Evolutionary conservation across 2,888 invertebrate genomes (phyloP).

Genomic region (Cremastinae sp.): DNA sequence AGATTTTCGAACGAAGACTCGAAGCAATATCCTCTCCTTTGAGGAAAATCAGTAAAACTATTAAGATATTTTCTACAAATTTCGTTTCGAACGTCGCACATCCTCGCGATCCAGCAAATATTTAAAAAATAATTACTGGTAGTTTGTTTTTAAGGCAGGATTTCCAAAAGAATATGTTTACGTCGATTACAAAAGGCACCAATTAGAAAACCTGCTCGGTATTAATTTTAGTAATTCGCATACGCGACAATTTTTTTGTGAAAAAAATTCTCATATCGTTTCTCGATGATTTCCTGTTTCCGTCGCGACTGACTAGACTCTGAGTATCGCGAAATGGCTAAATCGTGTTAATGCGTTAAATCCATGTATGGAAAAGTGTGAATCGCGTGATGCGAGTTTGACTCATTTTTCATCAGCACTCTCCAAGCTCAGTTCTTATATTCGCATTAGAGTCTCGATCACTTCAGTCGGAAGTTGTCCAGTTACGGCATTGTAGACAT

Average conservation of each 20-base stretch:
- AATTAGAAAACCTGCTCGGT: conserved; percentile 44
- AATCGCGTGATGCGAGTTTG: too few species aligned
- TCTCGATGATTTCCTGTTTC: neutral
- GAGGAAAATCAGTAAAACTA: too few species aligned
- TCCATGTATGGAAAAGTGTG: neutral
- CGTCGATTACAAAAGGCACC: conserved; percentile 51
- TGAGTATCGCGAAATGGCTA: conserved; percentile 28
- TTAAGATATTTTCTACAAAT: too few species aligned
- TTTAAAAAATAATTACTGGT: too few species aligned
- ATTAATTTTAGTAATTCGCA: conserved; percentile 12
- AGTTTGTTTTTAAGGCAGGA: neutral
- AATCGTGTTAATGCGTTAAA: conserved; percentile 10
- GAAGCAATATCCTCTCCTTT: too few species aligned
- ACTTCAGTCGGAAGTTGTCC: conserved; percentile 78
- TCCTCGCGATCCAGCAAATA: too few species aligned
- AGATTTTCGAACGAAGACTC: neutral
- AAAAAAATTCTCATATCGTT: conserved; percentile 12
- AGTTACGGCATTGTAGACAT: conserved; percentile 81
- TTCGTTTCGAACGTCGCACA: neutral
- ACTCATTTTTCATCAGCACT: neutral
- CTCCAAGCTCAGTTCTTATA: conserved; percentile 49
- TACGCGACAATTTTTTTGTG: conserved; percentile 7
- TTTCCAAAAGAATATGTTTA: conserved; percentile 43
- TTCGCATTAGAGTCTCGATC: conserved; percentile 72
- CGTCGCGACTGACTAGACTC: conserved; percentile 41